Conservation (phyloP, 2,113 vertebrate genomes). For the Nothocercus nigrocapillus region DNA sequence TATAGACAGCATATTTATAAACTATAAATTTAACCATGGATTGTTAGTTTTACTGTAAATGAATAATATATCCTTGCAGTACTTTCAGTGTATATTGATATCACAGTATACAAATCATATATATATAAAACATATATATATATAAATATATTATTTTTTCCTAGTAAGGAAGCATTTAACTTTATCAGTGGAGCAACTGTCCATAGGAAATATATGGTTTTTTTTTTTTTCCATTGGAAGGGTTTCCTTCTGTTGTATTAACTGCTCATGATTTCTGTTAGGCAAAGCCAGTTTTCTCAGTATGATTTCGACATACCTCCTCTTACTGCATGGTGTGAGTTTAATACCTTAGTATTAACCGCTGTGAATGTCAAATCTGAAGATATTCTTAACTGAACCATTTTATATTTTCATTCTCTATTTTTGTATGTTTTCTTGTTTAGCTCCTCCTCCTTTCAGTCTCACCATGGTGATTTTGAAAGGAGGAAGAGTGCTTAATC, state of each 20-base stretch:
- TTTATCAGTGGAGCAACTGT: constrained; percentile 78
- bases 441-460: neutral
- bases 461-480: neutral
- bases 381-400: constrained; percentile 58
- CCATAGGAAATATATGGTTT: constrained; percentile 62
- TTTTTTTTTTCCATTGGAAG: constrained; percentile 27
- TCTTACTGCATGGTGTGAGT: constrained; percentile 54
- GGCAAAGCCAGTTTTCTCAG: constrained; percentile 65
- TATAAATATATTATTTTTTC: constrained; percentile 78
- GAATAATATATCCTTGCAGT: constrained; percentile 88
- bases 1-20: constrained; percentile 94
- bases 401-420: constrained; percentile 66
- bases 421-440: constrained; percentile 58
- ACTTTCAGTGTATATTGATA: constrained; percentile 81
- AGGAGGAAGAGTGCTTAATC: neutral
- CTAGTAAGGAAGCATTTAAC: constrained; percentile 74
- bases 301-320: constrained; percentile 66
- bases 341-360: constrained; percentile 67
- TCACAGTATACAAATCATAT: constrained; percentile 82
- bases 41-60: constrained; percentile 86
- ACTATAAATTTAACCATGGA: constrained; percentile 83
- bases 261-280: constrained; percentile 53
- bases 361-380: constrained; percentile 74
- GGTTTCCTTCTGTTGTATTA: constrained; percentile 47
- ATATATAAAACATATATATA: constrained; percentile 76